Conservation (phyloP, 2,113 vertebrate genomes). For the Halcyon malimbica region DNA sequence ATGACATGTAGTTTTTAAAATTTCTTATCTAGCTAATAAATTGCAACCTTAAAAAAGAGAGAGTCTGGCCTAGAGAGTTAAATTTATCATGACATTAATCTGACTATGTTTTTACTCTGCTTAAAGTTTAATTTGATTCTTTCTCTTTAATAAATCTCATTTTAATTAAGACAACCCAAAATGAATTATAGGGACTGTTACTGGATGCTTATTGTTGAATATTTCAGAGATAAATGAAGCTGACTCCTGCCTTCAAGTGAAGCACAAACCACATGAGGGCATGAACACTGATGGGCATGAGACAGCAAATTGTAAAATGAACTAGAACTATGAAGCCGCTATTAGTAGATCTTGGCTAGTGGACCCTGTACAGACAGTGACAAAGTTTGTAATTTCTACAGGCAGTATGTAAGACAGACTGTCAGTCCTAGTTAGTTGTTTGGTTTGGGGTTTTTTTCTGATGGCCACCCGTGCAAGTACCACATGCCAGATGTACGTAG, state of each 20-base stretch:
- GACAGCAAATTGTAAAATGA: background rate
- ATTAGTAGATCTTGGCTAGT: background rate
- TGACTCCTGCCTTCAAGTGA: conserved; percentile 22
- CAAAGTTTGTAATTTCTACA: background rate
- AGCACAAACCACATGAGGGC: background rate
- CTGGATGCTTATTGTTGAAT: background rate
- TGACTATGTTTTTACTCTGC: conserved; percentile 39
- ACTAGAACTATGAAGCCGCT: background rate
- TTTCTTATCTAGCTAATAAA: conserved; percentile 51
- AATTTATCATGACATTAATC: conserved; percentile 55
- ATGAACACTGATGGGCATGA: background rate
- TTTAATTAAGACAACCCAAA: conserved; percentile 59
- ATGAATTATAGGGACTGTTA: conserved; percentile 24
- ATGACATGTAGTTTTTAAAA: background rate
- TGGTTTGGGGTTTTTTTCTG: background rate
- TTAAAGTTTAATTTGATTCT: conserved; percentile 65
- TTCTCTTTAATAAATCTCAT: conserved; percentile 56
- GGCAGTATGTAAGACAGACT: background rate
- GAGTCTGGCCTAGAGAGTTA: conserved; percentile 30
- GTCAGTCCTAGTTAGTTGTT: background rate
- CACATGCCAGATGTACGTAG: background rate
- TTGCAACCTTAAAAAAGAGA: conserved; percentile 23
- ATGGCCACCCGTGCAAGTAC: background rate
- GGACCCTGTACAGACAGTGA: background rate
- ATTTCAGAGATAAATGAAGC: conserved; percentile 13